A percentile compares a stretch with the other conserved stretches of the same genome.
phyloP scores from a whole-genome alignment of 1,140 invertebrate genomes.

The Eriocheir sinensis region DNA sequence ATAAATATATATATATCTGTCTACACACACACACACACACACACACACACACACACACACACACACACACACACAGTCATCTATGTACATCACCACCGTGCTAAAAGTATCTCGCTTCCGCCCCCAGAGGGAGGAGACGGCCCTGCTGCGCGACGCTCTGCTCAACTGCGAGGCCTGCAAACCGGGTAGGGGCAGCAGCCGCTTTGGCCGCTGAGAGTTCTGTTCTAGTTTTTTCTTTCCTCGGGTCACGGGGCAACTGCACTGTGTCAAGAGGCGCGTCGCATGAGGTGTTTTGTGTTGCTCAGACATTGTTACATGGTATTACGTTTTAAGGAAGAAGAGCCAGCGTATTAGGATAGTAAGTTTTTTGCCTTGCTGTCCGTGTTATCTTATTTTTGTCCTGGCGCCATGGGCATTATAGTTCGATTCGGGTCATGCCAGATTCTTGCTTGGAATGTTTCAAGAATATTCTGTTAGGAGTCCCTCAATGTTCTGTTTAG shows the following conservation, averaged over 20 bases:
- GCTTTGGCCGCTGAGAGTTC: conserved; percentile 18
- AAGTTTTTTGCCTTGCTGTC: not conserved
- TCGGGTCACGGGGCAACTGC: not conserved
- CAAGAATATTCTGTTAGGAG: not conserved
- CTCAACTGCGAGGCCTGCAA: conserved; percentile 90
- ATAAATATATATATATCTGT: no score
- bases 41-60: no score
- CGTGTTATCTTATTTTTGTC: no score
- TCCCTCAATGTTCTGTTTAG: not conserved
- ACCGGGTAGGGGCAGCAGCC: conserved; percentile 80
- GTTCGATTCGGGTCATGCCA: not conserved
- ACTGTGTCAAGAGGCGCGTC: not conserved
- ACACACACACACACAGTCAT: not conserved
- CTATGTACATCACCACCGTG: conserved; percentile 20
- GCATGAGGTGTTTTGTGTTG: not conserved
- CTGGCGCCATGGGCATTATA: not conserved
- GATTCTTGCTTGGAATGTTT: not conserved
- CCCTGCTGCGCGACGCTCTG: conserved; percentile 87
- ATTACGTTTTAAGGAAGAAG: not conserved
- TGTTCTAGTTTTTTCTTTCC: conserved; percentile 34
- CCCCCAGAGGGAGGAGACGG: conserved; percentile 87
- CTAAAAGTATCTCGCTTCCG: conserved; percentile 67
- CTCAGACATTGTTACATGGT: not conserved
- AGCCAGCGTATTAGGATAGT: not conserved
- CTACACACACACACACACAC: no score